These are phyloP conservation scores for Daphoenositta chrysoptera DNA, from an alignment of 2,113 vertebrate species.

Conservation along the genomic window DNA sequence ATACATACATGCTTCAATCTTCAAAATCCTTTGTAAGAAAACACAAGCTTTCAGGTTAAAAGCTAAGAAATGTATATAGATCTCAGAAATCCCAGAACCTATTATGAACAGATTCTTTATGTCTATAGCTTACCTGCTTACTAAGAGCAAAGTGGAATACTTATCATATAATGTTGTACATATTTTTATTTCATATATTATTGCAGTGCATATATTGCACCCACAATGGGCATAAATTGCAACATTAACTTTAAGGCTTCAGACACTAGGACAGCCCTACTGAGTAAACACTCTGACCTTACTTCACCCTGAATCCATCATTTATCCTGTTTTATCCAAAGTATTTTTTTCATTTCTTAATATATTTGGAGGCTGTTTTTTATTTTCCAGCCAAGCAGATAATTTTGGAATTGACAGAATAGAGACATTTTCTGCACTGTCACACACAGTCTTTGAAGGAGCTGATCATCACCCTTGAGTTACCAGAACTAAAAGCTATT, in stretches of 20 bases:
- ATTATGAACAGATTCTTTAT: neutral
- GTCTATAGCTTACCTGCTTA: neutral
- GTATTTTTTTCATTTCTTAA: neutral
- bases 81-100: neutral
- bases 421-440: neutral
- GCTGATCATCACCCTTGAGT: neutral
- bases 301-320: neutral
- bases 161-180: neutral
- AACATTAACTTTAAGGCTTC: neutral
- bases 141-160: neutral
- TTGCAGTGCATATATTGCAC: neutral
- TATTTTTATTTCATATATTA: neutral
- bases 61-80: neutral
- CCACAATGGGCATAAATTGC: neutral
- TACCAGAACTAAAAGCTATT: neutral
- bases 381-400: neutral
- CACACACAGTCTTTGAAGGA: neutral
- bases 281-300: neutral
- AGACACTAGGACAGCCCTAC: neutral
- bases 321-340: neutral
- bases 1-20: neutral
- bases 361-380: neutral
- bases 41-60: neutral
- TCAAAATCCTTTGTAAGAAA: neutral
- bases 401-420: neutral